These are phyloP conservation scores for Isaurus tuberculatus DNA, from an alignment of 92 coral and sea anemone genomes.

Conservation along the genomic window DNA sequence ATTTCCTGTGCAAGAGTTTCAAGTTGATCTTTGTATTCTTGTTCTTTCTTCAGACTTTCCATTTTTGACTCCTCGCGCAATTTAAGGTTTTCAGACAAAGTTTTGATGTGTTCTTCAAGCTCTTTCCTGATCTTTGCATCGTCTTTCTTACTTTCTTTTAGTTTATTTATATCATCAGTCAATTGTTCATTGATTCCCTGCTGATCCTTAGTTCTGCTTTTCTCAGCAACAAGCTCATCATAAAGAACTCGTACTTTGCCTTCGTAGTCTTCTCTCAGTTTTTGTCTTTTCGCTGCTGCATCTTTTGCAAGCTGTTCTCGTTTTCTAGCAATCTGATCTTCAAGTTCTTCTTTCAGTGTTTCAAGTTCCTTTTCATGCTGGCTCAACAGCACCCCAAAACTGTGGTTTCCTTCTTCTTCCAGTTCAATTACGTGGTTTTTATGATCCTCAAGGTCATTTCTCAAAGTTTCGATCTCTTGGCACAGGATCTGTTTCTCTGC, in stretches of 20 bases:
- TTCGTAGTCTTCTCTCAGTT: conserved; percentile 87
- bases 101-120: conserved; percentile 64
- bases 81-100: conserved; percentile 58
- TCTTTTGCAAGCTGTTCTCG: conserved; percentile 89
- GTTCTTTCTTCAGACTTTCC: conserved; percentile 38
- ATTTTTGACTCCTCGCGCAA: conserved; percentile 31
- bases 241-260: conserved; percentile 78
- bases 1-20: conserved; percentile 27
- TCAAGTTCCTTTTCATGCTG: conserved; percentile 90
- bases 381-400: conserved; percentile 85
- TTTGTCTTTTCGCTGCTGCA: conserved; percentile 82
- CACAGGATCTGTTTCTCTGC: conserved; percentile 51
- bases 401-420: conserved; percentile 83
- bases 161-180: conserved; percentile 60
- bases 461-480: conserved; percentile 69
- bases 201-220: conserved; percentile 69
- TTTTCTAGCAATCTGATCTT: conserved; percentile 86
- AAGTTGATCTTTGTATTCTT: conserved; percentile 41
- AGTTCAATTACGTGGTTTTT: conserved; percentile 64
- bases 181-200: conserved; percentile 70
- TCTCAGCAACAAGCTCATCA: conserved; percentile 86
- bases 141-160: conserved; percentile 63
- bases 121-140: conserved; percentile 69
- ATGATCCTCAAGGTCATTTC: conserved; percentile 62
- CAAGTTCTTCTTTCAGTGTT: conserved; percentile 81